These are phyloP conservation scores for Macroglossus sobrinus DNA, from an alignment of 2,113 vertebrate genomes.

Conservation along the genomic window DNA sequence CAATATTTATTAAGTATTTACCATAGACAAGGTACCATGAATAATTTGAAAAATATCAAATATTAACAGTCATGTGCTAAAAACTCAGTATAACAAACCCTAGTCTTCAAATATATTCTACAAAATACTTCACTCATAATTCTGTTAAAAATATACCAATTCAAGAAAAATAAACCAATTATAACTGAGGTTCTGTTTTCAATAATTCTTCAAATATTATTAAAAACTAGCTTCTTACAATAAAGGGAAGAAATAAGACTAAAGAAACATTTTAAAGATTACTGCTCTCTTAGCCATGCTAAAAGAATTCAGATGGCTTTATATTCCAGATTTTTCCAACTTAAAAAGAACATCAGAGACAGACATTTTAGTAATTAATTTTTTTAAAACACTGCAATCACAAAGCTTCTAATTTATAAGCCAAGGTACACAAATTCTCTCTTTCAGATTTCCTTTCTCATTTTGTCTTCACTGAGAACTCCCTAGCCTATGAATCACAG, in stretches of 20 bases:
- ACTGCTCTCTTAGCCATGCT: neutral
- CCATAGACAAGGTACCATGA: neutral
- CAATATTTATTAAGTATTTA: neutral
- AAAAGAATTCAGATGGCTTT: constrained; percentile 27
- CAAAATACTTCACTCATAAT: neutral
- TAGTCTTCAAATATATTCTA: neutral
- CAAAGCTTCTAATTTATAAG: constrained; percentile 72
- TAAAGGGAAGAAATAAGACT: neutral
- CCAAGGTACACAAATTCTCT: constrained; percentile 74
- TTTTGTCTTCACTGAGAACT: constrained; percentile 71
- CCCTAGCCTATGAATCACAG: constrained; percentile 77
- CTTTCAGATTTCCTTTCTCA: constrained; percentile 76
- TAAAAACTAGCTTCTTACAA: neutral
- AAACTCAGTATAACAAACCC: neutral
- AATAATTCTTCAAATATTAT: neutral
- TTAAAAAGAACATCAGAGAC: constrained; percentile 59
- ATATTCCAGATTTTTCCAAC: constrained; percentile 38
- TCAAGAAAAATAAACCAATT: neutral
- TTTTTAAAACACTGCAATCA: constrained; percentile 55
- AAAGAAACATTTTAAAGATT: constrained; percentile 46
- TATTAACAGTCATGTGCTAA: neutral
- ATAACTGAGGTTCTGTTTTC: neutral
- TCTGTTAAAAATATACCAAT: neutral
- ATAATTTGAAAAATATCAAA: neutral
- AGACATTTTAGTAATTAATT: constrained; percentile 38